phyloP scores from a whole-genome alignment of 1,140 invertebrate species.

The Solen grandis region DNA sequence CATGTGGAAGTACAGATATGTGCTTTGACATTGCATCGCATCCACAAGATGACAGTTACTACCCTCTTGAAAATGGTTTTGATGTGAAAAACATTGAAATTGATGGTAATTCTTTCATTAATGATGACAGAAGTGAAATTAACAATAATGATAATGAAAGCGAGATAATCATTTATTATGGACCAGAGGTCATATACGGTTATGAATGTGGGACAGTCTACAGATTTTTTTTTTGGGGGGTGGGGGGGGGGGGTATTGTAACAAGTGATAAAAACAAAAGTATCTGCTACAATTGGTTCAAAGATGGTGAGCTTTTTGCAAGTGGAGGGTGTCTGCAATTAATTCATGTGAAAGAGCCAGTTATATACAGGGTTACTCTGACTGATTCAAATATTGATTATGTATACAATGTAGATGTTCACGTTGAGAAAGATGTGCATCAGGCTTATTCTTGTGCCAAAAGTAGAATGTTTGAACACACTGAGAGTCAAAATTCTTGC shows the following conservation, averaged over 20 bases:
- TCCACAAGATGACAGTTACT: background rate
- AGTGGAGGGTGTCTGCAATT: background rate
- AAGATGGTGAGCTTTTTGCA: background rate
- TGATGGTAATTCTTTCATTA: background rate
- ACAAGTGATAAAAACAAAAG: background rate
- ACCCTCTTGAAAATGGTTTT: background rate
- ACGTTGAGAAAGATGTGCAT: background rate
- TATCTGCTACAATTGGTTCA: background rate
- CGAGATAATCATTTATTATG: background rate
- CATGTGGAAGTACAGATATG: background rate
- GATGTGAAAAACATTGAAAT: background rate
- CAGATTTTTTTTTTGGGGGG: background rate
- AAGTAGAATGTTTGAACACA: background rate
- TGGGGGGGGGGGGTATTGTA: background rate
- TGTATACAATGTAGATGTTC: background rate
- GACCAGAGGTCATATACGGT: background rate
- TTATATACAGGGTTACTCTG: background rate
- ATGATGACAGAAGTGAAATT: background rate
- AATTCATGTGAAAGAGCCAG: background rate
- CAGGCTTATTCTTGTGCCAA: background rate
- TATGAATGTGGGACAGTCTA: background rate
- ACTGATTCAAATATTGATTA: background rate
- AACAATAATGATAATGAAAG: background rate
- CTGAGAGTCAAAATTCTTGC: background rate
- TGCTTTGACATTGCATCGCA: background rate